Percentiles rank a stretch among this genome's conserved stretches.
Conservation (phyloP, 2,113 vertebrate genomes). For the Neolamprologus falcicula region DNA sequence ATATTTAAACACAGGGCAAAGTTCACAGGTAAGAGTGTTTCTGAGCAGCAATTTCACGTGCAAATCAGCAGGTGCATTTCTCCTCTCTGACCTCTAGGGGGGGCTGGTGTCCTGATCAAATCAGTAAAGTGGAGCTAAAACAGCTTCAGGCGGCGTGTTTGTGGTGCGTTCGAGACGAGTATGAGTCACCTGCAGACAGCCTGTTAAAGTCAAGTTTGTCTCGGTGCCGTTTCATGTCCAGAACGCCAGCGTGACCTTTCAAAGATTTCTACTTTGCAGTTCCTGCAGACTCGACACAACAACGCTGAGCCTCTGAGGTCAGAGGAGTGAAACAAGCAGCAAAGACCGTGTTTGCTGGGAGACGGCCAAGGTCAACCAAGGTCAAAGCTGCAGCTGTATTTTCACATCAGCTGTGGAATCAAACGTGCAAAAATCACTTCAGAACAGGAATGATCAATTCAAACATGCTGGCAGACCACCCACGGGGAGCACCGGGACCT, state of each 20-base stretch:
- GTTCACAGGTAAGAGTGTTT: background rate
- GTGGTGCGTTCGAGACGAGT: background rate
- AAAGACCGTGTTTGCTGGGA: background rate
- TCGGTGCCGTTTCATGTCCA: background rate
- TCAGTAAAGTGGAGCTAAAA: background rate
- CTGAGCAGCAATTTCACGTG: background rate
- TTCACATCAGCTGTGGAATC: background rate
- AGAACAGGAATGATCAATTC: rapidly evolving
- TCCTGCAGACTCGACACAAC: background rate
- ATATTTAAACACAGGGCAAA: background rate
- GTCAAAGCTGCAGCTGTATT: background rate
- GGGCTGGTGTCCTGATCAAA: background rate
- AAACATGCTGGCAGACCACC: rapidly evolving
- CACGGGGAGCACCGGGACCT: background rate
- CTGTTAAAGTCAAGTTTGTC: background rate
- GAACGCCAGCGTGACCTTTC: conserved; percentile 9
- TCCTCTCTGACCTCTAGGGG: background rate
- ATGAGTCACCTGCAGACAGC: conserved; percentile 18
- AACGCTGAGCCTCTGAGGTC: background rate
- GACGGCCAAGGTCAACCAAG: background rate
- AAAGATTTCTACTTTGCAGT: background rate
- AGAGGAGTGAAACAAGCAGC: background rate
- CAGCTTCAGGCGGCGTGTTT: background rate
- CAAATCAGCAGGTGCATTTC: background rate
- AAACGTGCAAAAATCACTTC: background rate